Evolutionary conservation across 2,797 vertebrate species (phyloP).

Genomic region (Xenopus petersii): DNA sequence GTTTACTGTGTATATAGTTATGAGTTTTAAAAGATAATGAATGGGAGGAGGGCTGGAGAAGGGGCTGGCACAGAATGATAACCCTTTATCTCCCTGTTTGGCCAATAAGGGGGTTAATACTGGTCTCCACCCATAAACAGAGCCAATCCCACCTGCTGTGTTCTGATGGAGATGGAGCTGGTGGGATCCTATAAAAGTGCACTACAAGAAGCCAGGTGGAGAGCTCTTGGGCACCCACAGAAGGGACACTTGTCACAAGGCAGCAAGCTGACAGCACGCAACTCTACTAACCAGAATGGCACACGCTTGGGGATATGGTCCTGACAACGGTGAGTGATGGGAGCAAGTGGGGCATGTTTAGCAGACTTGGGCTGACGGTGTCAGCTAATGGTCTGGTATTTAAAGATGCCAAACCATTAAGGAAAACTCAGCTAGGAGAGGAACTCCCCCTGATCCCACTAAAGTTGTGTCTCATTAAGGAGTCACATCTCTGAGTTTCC

Average conservation of each 20-base stretch:
- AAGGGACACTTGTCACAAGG: slow-evolving; percentile 17
- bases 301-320: slow-evolving; percentile 42
- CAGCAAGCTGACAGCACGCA: not conserved
- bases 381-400: not conserved
- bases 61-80: slow-evolving; percentile 1
- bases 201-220: slow-evolving; percentile 28
- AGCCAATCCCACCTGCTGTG: slow-evolving; percentile 41
- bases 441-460: too few relatives aligned
- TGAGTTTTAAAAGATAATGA: not conserved
- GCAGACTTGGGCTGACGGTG: not conserved
- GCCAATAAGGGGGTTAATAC: slow-evolving; percentile 14
- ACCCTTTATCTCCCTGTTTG: slow-evolving; percentile 1
- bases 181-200: slow-evolving; percentile 39
- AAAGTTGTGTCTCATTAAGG: too few relatives aligned
- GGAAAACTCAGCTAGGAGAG: not conserved
- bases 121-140: slow-evolving; percentile 33
- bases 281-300: slow-evolving; percentile 14
- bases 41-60: slow-evolving; percentile 20
- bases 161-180: slow-evolving; percentile 36
- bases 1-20: slow-evolving; percentile 24
- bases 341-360: not conserved
- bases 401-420: not conserved
- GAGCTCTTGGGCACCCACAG: slow-evolving; percentile 15
- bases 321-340: slow-evolving; percentile 44
- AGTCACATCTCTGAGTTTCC: too few relatives aligned